phyloP scores from a whole-genome alignment of 1,140 invertebrate species.

The Formica exsecta region DNA sequence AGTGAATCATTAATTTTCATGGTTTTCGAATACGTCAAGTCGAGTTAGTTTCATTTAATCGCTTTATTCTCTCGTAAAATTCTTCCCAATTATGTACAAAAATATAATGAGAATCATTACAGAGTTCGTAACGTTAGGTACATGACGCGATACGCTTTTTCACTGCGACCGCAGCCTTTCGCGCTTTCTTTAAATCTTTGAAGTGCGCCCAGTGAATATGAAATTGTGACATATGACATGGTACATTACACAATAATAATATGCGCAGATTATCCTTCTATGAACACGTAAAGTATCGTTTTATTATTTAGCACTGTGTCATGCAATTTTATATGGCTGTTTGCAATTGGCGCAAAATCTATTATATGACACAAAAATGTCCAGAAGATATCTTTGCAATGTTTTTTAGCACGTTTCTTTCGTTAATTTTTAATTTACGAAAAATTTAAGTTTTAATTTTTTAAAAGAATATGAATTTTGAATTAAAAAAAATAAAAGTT shows the following conservation, averaged over 20 bases:
- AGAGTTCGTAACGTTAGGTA: slow-evolving; percentile 80
- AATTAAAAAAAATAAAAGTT: neutral
- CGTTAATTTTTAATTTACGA: neutral
- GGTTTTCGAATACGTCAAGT: neutral
- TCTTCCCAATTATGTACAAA: slow-evolving; percentile 83
- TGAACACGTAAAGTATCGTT: slow-evolving; percentile 13
- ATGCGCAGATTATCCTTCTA: slow-evolving; percentile 19
- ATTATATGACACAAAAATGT: neutral
- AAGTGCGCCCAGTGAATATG: slow-evolving; percentile 20
- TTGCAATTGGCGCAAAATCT: slow-evolving; percentile 13
- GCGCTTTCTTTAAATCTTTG: slow-evolving; percentile 41
- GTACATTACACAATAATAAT: slow-evolving; percentile 34
- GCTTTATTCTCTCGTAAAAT: slow-evolving; percentile 77
- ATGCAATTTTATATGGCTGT: slow-evolving; percentile 3
- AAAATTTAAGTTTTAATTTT: neutral
- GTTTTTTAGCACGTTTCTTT: neutral
- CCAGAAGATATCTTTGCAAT: neutral
- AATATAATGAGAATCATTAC: slow-evolving; percentile 84
- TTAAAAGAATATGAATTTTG: neutral
- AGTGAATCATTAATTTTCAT: neutral
- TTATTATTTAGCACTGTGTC: neutral
- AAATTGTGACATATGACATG: slow-evolving; percentile 53
- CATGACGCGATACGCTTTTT: slow-evolving; percentile 69
- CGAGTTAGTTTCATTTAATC: slow-evolving; percentile 67
- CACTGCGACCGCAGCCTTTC: slow-evolving; percentile 42